A percentile compares a stretch with the other conserved stretches of the same genome.
Evolutionary conservation across 2,113 vertebrate genomes (phyloP).

Genomic region (Ardeotis arabs): DNA sequence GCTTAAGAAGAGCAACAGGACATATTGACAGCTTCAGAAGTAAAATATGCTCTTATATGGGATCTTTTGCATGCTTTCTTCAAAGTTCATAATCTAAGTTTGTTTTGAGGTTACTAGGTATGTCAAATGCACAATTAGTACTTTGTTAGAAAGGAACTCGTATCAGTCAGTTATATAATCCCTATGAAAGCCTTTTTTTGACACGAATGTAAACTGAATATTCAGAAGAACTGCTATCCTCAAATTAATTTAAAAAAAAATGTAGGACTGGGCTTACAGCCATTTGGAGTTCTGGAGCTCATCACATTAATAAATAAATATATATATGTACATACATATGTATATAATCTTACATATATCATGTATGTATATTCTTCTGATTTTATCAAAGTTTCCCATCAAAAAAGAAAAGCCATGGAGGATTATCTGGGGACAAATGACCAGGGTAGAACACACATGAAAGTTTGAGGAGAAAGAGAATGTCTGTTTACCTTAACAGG

Average conservation of each 20-base stretch:
- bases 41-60: not conserved
- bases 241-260: not conserved
- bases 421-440: not conserved
- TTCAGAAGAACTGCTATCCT: not conserved
- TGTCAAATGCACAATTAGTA: not conserved
- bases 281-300: not conserved
- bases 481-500: not conserved
- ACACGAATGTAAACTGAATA: not conserved
- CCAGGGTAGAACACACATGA: not conserved
- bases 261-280: not conserved
- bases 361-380: not conserved
- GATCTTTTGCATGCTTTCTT: not conserved
- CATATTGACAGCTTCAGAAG: not conserved
- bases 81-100: not conserved
- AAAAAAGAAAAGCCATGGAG: not conserved
- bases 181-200: not conserved
- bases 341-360: not conserved
- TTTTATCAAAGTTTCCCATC: not conserved
- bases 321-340: not conserved
- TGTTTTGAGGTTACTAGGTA: not conserved
- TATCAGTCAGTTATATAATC: not conserved
- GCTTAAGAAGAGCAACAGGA: not conserved
- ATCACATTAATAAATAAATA: not conserved
- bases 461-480: not conserved
- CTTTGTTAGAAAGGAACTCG: not conserved